Conservation (phyloP, 2,797 vertebrate species). For the Enteromius mattozi region DNA sequence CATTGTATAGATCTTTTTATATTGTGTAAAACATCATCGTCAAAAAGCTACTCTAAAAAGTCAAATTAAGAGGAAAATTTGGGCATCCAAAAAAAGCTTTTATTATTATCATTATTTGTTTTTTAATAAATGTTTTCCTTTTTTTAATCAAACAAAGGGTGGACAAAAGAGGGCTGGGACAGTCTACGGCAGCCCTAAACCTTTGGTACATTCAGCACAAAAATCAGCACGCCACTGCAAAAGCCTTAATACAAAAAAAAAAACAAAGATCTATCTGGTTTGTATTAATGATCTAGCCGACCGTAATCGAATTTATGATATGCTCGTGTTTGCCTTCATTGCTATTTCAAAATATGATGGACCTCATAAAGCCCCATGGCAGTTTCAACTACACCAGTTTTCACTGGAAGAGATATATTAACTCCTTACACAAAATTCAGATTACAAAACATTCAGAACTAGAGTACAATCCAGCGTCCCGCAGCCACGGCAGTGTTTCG, state of each 20-base stretch:
- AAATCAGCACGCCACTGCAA: slow-evolving; percentile 43
- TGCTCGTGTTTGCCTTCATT: neutral
- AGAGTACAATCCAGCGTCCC: slow-evolving; percentile 26
- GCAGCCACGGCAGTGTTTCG: slow-evolving; percentile 45
- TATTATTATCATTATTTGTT: neutral
- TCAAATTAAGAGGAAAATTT: neutral
- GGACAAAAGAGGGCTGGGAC: slow-evolving; percentile 13
- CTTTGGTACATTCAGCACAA: slow-evolving; percentile 89
- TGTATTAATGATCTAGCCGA: slow-evolving; percentile 69
- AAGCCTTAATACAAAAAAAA: slow-evolving; percentile 8
- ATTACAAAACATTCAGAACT: slow-evolving; percentile 38
- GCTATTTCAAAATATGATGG: slow-evolving; percentile 90
- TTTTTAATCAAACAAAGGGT: slow-evolving; percentile 20
- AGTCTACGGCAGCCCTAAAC: slow-evolving; percentile 43
- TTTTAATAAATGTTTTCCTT: neutral
- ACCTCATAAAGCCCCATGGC: slow-evolving; percentile 26
- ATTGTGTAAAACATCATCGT: slow-evolving; percentile 13
- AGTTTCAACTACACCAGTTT: slow-evolving; percentile 29
- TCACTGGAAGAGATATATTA: slow-evolving; percentile 29
- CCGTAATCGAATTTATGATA: slow-evolving; percentile 63
- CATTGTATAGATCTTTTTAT: neutral
- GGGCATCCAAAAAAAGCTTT: neutral
- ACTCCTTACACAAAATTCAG: neutral
- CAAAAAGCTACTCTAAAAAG: slow-evolving; percentile 24
- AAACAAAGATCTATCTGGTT: neutral